Evolutionary conservation across 2,797 vertebrate species (phyloP).

Genomic region (Halcyon chelicuti): DNA sequence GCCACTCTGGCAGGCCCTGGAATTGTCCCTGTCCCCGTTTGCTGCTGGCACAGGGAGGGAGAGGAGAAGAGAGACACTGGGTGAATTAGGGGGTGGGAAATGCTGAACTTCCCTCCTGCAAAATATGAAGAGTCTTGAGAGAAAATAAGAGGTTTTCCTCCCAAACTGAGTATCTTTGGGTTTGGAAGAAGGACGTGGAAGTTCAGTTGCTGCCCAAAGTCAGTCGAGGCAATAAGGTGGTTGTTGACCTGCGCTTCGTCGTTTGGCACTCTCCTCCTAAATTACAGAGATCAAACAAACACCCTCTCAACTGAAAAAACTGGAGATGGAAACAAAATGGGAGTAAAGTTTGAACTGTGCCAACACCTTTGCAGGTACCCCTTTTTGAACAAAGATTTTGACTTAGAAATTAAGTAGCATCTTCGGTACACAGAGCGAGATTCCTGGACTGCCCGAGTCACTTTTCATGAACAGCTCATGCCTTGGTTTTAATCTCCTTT

Average conservation of each 20-base stretch:
- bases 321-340: neutral
- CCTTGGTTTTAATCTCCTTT: neutral
- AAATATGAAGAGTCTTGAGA: neutral
- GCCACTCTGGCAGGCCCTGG: neutral
- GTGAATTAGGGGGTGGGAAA: neutral
- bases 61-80: neutral
- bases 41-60: neutral
- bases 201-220: neutral
- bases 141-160: neutral
- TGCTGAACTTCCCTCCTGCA: neutral
- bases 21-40: neutral
- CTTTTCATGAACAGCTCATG: neutral
- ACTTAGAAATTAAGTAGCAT: neutral
- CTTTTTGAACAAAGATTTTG: neutral
- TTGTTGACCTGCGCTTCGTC: neutral
- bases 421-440: neutral
- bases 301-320: accelerated
- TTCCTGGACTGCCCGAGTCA: neutral
- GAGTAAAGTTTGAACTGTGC: neutral
- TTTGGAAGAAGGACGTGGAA: neutral
- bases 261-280: neutral
- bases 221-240: neutral
- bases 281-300: neutral
- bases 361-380: neutral
- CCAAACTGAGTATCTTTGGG: neutral